Percentiles rank a stretch among this genome's conserved stretches.
These are phyloP conservation scores for Peromyscus aztecus DNA, from an alignment of 2,797 vertebrate species.

Conservation along the genomic window DNA sequence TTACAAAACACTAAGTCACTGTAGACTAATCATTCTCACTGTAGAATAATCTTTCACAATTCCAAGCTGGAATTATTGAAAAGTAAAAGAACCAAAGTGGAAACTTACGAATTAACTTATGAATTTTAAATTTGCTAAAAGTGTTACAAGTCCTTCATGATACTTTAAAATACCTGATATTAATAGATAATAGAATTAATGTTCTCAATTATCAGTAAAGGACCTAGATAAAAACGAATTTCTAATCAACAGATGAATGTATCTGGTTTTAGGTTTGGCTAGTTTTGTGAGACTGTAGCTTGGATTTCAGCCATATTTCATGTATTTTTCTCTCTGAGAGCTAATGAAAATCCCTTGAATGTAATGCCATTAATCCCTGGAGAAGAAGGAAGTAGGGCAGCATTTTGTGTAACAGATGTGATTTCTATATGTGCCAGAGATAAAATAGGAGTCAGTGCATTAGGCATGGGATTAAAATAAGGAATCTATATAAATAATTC, in stretches of 20 bases:
- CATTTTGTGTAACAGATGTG: constrained; percentile 85
- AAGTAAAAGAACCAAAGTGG: neutral
- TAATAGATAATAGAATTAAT: neutral
- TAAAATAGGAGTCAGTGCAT: constrained; percentile 79
- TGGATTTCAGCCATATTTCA: constrained; percentile 75
- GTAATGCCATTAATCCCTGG: constrained; percentile 78
- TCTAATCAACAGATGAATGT: constrained; percentile 35
- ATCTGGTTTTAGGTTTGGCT: constrained; percentile 64
- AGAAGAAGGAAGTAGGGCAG: constrained; percentile 84
- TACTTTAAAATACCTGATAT: neutral
- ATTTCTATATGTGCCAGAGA: constrained; percentile 82
- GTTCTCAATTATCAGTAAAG: neutral
- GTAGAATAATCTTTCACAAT: neutral
- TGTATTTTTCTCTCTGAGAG: constrained; percentile 76
- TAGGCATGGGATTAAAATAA: constrained; percentile 83
- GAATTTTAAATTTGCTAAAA: constrained; percentile 26
- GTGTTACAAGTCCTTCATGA: neutral
- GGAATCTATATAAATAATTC: neutral
- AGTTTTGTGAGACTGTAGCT: constrained; percentile 75
- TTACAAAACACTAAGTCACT: neutral
- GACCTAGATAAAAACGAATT: constrained; percentile 36
- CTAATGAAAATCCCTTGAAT: constrained; percentile 77
- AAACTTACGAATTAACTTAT: neutral
- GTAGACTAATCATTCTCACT: neutral
- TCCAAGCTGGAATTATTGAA: neutral